phyloP scores from a whole-genome alignment of 2,797 vertebrate genomes.

The Silurus aristotelis region DNA sequence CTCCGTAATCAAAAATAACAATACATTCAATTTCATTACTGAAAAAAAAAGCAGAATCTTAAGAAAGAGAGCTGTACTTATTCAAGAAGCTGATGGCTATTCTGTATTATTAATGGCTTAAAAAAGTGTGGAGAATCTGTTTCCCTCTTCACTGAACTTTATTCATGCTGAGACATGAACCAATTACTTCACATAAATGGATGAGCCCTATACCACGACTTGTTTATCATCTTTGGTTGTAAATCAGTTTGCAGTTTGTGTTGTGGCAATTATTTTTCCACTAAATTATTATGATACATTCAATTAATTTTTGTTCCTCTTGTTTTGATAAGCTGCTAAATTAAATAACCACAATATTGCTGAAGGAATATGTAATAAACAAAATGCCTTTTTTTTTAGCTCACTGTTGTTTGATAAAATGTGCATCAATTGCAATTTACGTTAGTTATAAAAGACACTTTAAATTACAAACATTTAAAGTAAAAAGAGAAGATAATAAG shows the following conservation, averaged over 20 bases:
- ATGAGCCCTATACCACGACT: slow-evolving; percentile 39
- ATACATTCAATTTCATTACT: not conserved
- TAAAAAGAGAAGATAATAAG: too few relatives aligned
- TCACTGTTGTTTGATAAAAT: not conserved
- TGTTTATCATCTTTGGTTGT: slow-evolving; percentile 50
- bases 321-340: slow-evolving; percentile 35
- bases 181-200: slow-evolving; percentile 55
- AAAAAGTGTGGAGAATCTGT: slow-evolving; percentile 7
- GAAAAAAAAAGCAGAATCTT: not conserved
- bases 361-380: slow-evolving; percentile 3
- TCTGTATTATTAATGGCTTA: slow-evolving; percentile 20
- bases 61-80: not conserved
- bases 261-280: slow-evolving; percentile 47
- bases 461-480: not conserved
- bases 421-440: not conserved
- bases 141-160: slow-evolving; percentile 9
- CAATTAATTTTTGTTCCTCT: slow-evolving; percentile 29
- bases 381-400: not conserved
- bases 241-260: slow-evolving; percentile 47
- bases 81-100: not conserved
- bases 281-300: slow-evolving; percentile 43
- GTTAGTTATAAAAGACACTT: not conserved
- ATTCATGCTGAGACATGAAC: slow-evolving; percentile 54
- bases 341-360: slow-evolving; percentile 12
- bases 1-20: slow-evolving; percentile 41